A percentile compares a stretch with the other conserved stretches of the same genome.
phyloP scores from a whole-genome alignment of 2,113 vertebrate genomes.

The Prionailurus bengalensis region DNA sequence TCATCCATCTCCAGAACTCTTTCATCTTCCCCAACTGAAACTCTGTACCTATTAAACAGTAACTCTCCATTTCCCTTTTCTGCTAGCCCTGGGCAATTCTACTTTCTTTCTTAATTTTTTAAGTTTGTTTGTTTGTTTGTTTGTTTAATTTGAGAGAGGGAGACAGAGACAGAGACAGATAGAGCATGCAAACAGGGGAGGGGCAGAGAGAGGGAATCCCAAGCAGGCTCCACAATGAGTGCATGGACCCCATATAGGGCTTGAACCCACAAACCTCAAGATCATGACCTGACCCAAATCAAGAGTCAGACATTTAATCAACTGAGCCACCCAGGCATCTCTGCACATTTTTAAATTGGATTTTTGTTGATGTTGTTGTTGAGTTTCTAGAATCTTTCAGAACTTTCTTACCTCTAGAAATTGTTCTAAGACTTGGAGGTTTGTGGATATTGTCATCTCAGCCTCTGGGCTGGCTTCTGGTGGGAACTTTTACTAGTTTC shows the following conservation, averaged over 20 bases:
- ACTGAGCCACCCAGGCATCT: too few species aligned
- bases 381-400: conserved; percentile 11
- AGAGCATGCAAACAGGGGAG: too few species aligned
- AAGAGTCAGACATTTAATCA: too few species aligned
- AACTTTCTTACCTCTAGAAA: conserved; percentile 39
- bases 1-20: background rate
- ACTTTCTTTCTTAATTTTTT: background rate
- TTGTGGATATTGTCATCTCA: background rate
- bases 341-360: background rate
- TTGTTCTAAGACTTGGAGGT: background rate
- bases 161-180: too few species aligned
- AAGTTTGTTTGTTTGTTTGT: too few species aligned
- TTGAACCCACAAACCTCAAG: too few species aligned
- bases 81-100: background rate
- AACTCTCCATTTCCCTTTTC: background rate
- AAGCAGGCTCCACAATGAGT: too few species aligned
- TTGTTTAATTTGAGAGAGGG: too few species aligned
- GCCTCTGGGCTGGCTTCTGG: background rate
- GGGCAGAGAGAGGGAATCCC: too few species aligned
- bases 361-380: background rate
- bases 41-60: background rate
- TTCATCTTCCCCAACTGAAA: background rate
- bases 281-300: too few species aligned
- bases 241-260: too few species aligned
- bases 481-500: conserved; percentile 16